Conservation (phyloP, 2,888 invertebrate genomes). For the Oscheius sp. region DNA sequence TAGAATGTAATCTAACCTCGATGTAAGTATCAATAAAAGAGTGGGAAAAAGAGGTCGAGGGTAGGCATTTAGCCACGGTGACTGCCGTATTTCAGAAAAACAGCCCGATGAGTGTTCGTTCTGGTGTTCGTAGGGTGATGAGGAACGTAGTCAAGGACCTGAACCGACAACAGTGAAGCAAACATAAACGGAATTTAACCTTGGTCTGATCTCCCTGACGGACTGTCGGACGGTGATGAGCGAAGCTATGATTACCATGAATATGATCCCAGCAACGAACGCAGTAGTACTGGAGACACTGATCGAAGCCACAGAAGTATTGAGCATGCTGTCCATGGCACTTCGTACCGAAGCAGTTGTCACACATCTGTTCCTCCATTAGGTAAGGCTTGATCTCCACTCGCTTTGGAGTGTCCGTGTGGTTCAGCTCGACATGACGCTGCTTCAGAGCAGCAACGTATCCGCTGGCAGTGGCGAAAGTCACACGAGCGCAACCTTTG, state of each 20-base stretch:
- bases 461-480: conserved; percentile 97
- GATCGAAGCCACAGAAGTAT: conserved; percentile 32
- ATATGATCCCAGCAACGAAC: conserved; percentile 34
- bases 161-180: not conserved
- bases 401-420: conserved; percentile 75
- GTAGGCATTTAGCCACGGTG: conserved; percentile 12
- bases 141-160: conserved; percentile 10
- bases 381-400: conserved; percentile 96
- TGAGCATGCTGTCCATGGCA: conserved; percentile 21
- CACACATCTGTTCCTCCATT: conserved; percentile 99
- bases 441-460: conserved; percentile 99
- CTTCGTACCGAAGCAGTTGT: conserved; percentile 79
- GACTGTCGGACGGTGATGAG: conserved; percentile 31
- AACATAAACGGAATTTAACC: conserved; percentile 2
- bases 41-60: not conserved
- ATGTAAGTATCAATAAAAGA: not conserved
- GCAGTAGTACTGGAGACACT: conserved; percentile 32
- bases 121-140: not conserved
- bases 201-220: conserved; percentile 40
- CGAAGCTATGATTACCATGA: conserved; percentile 3
- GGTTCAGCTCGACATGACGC: conserved; percentile 96
- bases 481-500: conserved; percentile 87
- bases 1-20: too few relatives aligned
- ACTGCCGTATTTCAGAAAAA: conserved; percentile 6
- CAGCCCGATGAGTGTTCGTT: not conserved